These are phyloP conservation scores for Drosophila putrida DNA, from an alignment of 2,888 invertebrate species.

Conservation along the genomic window DNA sequence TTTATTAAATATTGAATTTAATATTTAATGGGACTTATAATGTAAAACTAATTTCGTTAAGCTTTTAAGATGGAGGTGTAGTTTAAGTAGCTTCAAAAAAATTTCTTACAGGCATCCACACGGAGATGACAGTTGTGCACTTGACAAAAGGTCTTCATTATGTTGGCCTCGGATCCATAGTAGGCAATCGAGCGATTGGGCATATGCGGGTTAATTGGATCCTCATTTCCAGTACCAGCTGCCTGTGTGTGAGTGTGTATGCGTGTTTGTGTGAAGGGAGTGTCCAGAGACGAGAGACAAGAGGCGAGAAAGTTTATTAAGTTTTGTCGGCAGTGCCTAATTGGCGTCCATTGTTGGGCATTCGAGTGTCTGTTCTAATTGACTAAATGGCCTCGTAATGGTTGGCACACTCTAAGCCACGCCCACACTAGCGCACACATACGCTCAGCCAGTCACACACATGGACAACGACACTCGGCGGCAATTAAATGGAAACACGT, in stretches of 20 bases:
- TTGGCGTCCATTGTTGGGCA: conserved; percentile 60
- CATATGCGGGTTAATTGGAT: conserved; percentile 70
- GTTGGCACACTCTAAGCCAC: conserved; percentile 45
- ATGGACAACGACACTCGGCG: conserved; percentile 70
- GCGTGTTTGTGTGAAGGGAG: neutral
- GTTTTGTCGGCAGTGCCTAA: conserved; percentile 48
- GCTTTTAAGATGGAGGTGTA: too few species aligned
- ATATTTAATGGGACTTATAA: neutral
- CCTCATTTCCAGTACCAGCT: conserved; percentile 78
- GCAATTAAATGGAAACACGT: conserved; percentile 79
- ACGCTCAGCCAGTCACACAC: conserved; percentile 10
- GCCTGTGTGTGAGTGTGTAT: conserved; percentile 49
- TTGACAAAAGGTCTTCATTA: conserved; percentile 80
- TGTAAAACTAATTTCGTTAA: too few species aligned
- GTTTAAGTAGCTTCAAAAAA: too few species aligned
- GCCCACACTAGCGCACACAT: conserved; percentile 27
- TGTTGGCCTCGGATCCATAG: conserved; percentile 80
- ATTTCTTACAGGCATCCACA: conserved; percentile 79
- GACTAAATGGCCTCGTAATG: conserved; percentile 69
- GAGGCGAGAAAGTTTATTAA: conserved; percentile 44
- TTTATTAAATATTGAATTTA: neutral
- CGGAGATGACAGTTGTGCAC: conserved; percentile 81
- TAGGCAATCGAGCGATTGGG: conserved; percentile 71
- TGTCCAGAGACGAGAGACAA: neutral
- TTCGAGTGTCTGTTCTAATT: conserved; percentile 72